phyloP scores from a whole-genome alignment of 2,888 invertebrate genomes.

The Adelognathus sp. region DNA sequence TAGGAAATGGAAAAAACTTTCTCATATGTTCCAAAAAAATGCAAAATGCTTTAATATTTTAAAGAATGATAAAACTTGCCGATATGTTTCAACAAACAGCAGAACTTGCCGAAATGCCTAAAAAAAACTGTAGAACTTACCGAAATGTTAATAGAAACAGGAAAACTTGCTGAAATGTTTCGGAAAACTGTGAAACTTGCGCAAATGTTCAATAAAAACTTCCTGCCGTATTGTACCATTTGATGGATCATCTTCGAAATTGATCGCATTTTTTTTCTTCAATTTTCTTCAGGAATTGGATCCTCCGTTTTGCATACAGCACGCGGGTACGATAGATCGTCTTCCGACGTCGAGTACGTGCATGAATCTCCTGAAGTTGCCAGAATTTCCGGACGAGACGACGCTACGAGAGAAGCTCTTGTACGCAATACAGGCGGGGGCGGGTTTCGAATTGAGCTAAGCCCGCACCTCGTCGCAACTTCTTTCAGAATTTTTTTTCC shows the following conservation, averaged over 20 bases:
- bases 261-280: conserved; percentile 10
- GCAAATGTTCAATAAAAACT: too few relatives aligned
- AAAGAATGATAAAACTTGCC: too few relatives aligned
- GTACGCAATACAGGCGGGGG: conserved; percentile 96
- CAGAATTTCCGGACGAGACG: conserved; percentile 91
- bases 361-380: conserved; percentile 98
- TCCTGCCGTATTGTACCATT: conserved; percentile 23
- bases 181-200: too few relatives aligned
- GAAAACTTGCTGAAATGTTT: too few relatives aligned
- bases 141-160: too few relatives aligned
- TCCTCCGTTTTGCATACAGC: conserved; percentile 98
- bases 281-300: conserved; percentile 89
- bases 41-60: too few relatives aligned
- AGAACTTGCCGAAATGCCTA: too few relatives aligned
- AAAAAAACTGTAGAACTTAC: too few relatives aligned
- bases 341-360: conserved; percentile 99
- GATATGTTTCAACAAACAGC: too few relatives aligned
- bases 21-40: too few relatives aligned
- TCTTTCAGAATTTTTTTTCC: not conserved
- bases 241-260: not conserved
- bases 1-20: too few relatives aligned
- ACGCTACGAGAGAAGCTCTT: conserved; percentile 91
- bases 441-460: conserved; percentile 97
- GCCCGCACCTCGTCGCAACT: conserved; percentile 1
- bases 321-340: conserved; percentile 93